Evolutionary conservation across 2,797 vertebrate species (phyloP).

Genomic region (Falco columbarius): DNA sequence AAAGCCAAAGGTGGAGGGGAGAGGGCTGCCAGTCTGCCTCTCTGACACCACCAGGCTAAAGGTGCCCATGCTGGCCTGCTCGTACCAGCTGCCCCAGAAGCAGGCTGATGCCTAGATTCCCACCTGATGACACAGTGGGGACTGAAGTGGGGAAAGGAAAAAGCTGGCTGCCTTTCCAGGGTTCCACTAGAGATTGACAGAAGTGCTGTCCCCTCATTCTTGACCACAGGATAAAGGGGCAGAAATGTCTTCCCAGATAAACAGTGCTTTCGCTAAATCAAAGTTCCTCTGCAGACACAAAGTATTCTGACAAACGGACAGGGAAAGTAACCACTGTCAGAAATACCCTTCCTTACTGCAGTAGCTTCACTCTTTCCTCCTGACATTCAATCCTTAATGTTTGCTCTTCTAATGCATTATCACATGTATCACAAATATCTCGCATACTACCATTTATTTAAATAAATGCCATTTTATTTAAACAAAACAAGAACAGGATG

Average conservation of each 20-base stretch:
- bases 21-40: background rate
- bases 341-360: background rate
- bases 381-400: background rate
- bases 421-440: background rate
- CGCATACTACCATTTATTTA: background rate
- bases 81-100: background rate
- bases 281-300: background rate
- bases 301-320: background rate
- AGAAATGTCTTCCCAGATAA: background rate
- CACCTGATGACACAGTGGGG: background rate
- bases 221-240: background rate
- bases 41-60: background rate
- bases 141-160: background rate
- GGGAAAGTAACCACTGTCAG: background rate
- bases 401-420: background rate
- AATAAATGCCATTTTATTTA: background rate
- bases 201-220: background rate
- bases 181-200: background rate
- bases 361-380: background rate
- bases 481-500: background rate
- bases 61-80: background rate
- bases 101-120: background rate
- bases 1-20: background rate
- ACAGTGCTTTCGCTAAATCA: background rate
- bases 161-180: background rate